Conservation (phyloP, 2,888 invertebrate genomes). For the Andrena chrysosceles region DNA sequence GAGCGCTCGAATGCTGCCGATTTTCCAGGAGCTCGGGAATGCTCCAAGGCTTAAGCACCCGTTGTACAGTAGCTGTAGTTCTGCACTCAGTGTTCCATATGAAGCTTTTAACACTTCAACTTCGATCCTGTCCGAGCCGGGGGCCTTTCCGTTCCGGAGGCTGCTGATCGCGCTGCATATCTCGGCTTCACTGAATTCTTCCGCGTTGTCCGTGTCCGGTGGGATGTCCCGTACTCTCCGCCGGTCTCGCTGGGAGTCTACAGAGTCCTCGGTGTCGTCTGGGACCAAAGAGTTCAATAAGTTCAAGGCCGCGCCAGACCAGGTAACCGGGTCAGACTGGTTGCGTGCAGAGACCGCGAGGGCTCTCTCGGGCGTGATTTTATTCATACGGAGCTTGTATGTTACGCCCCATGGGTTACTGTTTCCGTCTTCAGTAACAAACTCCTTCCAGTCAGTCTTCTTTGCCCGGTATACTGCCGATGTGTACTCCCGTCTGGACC, state of each 20-base stretch:
- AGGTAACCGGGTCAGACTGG: not conserved
- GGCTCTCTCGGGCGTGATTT: not conserved
- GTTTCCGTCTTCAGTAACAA: not conserved
- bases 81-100: not conserved
- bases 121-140: not conserved
- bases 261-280: not conserved
- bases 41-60: not conserved
- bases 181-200: not conserved
- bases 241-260: too few relatives aligned
- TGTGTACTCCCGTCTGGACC: not conserved
- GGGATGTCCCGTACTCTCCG: too few relatives aligned
- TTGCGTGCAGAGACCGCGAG: not conserved
- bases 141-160: conserved; percentile 1
- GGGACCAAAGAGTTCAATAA: not conserved
- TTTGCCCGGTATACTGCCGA: not conserved
- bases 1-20: not conserved
- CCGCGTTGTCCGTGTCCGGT: not conserved
- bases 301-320: not conserved
- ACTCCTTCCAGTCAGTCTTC: not conserved
- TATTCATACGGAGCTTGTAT: not conserved
- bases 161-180: not conserved
- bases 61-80: not conserved
- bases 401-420: not conserved
- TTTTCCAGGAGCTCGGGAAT: not conserved
- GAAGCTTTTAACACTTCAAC: not conserved